These are phyloP conservation scores for Cordilura impudica DNA, from an alignment of 2,888 invertebrate genomes.

Conservation along the genomic window DNA sequence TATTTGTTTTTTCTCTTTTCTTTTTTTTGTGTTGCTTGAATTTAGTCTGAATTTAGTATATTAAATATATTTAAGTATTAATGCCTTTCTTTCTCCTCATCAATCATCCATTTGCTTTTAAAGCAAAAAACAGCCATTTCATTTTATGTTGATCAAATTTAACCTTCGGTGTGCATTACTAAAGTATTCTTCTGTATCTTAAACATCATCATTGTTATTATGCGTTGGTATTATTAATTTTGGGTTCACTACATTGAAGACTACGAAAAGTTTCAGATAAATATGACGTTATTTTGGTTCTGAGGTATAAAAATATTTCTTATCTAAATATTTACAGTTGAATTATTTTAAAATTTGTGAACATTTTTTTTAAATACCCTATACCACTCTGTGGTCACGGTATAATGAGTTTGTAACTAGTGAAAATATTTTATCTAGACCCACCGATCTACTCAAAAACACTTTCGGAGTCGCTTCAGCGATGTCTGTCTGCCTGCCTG, in stretches of 20 bases:
- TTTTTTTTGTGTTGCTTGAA: background rate
- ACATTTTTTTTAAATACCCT: too few relatives aligned
- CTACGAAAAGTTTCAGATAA: too few relatives aligned
- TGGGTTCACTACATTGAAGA: background rate
- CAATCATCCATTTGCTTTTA: background rate
- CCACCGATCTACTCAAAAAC: too few relatives aligned
- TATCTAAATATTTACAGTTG: too few relatives aligned
- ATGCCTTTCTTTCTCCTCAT: background rate
- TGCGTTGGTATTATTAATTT: background rate
- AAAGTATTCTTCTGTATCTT: background rate
- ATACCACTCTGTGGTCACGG: too few relatives aligned
- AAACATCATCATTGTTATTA: background rate
- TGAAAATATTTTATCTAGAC: too few relatives aligned
- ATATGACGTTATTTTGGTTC: too few relatives aligned
- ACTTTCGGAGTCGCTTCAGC: too few relatives aligned
- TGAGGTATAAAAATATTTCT: too few relatives aligned
- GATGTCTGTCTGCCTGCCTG: too few relatives aligned
- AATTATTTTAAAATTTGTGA: too few relatives aligned
- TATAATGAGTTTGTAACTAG: too few relatives aligned
- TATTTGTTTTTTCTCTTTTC: background rate
- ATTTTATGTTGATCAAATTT: background rate
- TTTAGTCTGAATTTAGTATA: slow-evolving; percentile 7
- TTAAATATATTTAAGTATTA: slow-evolving; percentile 41
- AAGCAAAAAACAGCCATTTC: background rate
- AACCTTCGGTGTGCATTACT: background rate